Percentiles rank a stretch among this genome's conserved stretches.
Conservation (phyloP, 2,113 vertebrate species). For the Brachionichthys hirsutus region DNA sequence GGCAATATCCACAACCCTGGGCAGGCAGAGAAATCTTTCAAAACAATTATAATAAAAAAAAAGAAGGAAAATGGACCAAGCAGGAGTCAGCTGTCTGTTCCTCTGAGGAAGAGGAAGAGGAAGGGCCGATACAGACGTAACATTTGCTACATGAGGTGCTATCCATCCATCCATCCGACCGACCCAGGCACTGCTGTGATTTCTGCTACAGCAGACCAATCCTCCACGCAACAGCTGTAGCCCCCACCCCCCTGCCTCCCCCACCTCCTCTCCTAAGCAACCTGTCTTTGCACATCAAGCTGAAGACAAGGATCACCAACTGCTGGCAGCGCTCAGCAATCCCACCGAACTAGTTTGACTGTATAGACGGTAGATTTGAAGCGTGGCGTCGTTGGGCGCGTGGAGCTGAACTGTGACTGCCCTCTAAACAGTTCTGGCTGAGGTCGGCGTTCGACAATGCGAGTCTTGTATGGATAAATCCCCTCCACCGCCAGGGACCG, state of each 20-base stretch:
- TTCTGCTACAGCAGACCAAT: conserved; percentile 31
- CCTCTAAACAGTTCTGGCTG: conserved; percentile 2
- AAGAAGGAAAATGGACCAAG: conserved; percentile 22
- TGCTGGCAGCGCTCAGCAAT: conserved; percentile 15
- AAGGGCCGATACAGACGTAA: conserved; percentile 44
- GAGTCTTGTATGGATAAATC: conserved; percentile 37
- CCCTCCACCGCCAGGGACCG: conserved; percentile 25
- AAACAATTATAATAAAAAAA: conserved; percentile 63
- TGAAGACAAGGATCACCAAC: conserved; percentile 58
- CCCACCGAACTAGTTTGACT: conserved; percentile 13
- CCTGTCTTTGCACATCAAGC: conserved; percentile 69
- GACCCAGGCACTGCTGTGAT: conserved; percentile 23
- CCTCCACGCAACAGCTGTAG: conserved; percentile 66
- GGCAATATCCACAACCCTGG: conserved; percentile 42
- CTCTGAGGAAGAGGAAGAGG: conserved; percentile 29
- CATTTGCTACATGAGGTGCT: conserved; percentile 25
- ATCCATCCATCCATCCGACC: too few species aligned
- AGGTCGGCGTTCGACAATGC: conserved; percentile 27
- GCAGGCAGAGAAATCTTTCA: conserved; percentile 58
- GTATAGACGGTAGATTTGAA: conserved; percentile 11
- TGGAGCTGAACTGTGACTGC: not conserved
- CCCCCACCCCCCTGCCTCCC: conserved; percentile 42
- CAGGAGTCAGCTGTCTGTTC: conserved; percentile 31
- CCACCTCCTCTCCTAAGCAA: conserved; percentile 60
- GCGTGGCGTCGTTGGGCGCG: not conserved